A percentile compares a stretch with the other conserved stretches of the same genome.
Evolutionary conservation across 2,113 vertebrate genomes (phyloP).

Genomic region (Pavo muticus): DNA sequence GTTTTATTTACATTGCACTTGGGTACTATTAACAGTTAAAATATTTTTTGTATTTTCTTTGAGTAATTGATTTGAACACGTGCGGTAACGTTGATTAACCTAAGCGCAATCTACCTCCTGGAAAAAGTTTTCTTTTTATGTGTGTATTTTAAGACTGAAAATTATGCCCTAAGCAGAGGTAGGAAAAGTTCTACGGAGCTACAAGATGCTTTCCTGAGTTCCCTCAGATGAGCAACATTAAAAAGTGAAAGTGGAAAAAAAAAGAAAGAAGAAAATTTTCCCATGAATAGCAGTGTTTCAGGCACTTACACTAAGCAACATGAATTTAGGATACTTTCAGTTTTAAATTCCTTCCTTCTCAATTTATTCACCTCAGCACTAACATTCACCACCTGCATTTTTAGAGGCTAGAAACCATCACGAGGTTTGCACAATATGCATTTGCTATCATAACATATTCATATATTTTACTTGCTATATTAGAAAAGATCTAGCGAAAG

Average conservation of each 20-base stretch:
- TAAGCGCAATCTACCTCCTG: background rate
- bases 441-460: constrained; percentile 17
- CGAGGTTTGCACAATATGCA: background rate
- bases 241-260: background rate
- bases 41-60: background rate
- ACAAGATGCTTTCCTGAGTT: background rate
- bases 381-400: constrained; percentile 1
- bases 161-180: background rate
- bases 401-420: background rate
- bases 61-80: background rate
- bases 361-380: background rate
- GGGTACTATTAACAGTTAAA: background rate
- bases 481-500: constrained; percentile 6
- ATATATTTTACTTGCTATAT: constrained; percentile 7
- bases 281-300: background rate
- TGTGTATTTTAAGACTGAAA: background rate
- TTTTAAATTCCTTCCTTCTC: background rate
- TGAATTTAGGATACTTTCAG: background rate
- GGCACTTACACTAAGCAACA: background rate
- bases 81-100: background rate
- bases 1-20: constrained; percentile 30
- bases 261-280: background rate
- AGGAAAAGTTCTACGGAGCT: background rate
- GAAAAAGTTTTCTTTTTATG: background rate
- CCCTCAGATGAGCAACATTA: background rate